These are phyloP conservation scores for Chionoecetes opilio DNA, from an alignment of 1,140 invertebrate genomes.

Conservation along the genomic window DNA sequence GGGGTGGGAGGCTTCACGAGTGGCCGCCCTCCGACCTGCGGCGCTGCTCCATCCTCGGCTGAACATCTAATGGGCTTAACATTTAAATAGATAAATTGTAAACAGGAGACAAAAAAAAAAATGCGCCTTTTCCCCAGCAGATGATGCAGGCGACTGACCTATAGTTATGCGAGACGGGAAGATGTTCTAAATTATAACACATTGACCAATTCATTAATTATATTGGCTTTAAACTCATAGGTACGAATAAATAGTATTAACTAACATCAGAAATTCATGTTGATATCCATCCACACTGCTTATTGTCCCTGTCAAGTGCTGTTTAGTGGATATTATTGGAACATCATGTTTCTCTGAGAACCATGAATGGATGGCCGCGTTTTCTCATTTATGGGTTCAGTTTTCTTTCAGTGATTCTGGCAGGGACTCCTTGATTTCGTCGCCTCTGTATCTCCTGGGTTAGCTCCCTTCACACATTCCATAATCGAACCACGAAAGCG, in stretches of 20 bases:
- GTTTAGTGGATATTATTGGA: not conserved
- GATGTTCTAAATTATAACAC: not conserved
- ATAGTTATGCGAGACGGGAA: no score
- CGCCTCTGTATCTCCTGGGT: no score
- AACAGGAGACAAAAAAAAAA: not conserved
- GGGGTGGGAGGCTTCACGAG: not conserved
- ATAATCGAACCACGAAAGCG: no score
- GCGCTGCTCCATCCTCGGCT: not conserved
- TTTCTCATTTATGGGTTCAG: not conserved
- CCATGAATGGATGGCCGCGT: not conserved
- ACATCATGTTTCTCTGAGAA: not conserved
- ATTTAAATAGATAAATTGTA: not conserved
- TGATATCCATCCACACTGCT: not conserved
- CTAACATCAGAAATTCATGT: not conserved
- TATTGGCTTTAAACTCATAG: no score
- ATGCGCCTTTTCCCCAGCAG: not conserved
- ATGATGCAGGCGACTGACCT: constrained; percentile 16
- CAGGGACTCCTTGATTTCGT: no score
- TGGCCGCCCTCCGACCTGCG: not conserved
- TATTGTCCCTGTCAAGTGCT: not conserved
- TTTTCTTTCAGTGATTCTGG: not conserved
- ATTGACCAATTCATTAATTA: not conserved
- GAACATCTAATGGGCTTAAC: not conserved
- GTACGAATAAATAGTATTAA: no score
- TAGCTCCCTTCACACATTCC: no score